Evolutionary conservation across 1,140 invertebrate species (phyloP).

Genomic region (Bombus turneri): DNA sequence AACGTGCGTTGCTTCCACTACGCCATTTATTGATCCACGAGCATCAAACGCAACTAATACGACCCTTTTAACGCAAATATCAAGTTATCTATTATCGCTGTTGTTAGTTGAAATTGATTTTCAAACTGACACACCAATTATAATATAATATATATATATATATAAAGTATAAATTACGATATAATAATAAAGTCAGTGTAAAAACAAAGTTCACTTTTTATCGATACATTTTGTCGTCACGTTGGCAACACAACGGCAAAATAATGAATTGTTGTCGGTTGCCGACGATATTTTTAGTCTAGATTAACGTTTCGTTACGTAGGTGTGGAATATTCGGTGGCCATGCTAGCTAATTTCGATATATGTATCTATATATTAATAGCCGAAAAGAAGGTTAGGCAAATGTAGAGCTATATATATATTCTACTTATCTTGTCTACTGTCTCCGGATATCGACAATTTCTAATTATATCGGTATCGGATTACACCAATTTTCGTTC

Average conservation of each 20-base stretch:
- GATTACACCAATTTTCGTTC: not conserved
- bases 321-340: conserved; percentile 58
- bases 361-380: conserved; percentile 68
- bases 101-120: not conserved
- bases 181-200: no score
- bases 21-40: not conserved
- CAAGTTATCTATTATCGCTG: not conserved
- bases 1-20: no score
- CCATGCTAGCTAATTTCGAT: conserved; percentile 56
- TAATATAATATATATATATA: no score
- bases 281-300: conserved; percentile 68
- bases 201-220: not conserved
- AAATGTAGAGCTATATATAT: not conserved
- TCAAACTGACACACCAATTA: not conserved
- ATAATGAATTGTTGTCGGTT: conserved; percentile 3
- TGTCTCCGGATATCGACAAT: conserved; percentile 11
- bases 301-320: conserved; percentile 51
- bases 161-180: no score
- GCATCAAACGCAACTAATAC: not conserved
- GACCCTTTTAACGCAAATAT: not conserved
- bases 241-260: not conserved
- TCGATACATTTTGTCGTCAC: not conserved
- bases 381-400: conserved; percentile 39
- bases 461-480: not conserved
- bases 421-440: not conserved